These are phyloP conservation scores for Protonemura montana DNA, from an alignment of 2,888 invertebrate genomes.

Conservation along the genomic window DNA sequence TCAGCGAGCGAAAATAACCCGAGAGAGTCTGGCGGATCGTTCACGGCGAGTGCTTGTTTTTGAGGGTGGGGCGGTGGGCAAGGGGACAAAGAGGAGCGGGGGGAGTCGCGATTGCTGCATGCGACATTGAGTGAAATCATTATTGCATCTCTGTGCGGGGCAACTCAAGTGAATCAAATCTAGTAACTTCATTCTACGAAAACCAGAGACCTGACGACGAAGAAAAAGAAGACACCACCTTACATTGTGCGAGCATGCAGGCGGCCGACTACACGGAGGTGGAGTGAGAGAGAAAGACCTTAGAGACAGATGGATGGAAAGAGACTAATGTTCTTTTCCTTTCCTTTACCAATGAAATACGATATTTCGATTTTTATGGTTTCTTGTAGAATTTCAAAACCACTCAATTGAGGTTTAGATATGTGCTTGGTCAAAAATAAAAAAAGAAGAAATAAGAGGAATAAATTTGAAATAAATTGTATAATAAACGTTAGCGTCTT, in stretches of 20 bases:
- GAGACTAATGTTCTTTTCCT: constrained; percentile 12
- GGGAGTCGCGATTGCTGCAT: constrained; percentile 3
- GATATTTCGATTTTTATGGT: constrained; percentile 12
- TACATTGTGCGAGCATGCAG: not conserved
- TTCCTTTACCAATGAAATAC: not conserved
- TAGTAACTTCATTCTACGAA: constrained; percentile 5
- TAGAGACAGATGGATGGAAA: constrained; percentile 2
- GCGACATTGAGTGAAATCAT: constrained; percentile 12
- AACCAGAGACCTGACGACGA: not conserved
- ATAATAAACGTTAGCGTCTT: not conserved
- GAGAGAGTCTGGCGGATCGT: not conserved
- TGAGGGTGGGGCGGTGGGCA: not conserved
- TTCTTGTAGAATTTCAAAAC: constrained; percentile 12
- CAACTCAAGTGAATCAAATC: not conserved
- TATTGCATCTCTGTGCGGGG: constrained; percentile 5
- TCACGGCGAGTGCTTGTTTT: not conserved
- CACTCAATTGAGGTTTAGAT: constrained; percentile 12
- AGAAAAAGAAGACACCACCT: not conserved
- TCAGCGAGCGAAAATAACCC: not conserved
- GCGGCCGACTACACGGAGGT: not conserved
- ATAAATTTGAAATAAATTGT: not conserved
- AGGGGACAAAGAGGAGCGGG: not conserved
- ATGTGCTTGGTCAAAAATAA: not conserved
- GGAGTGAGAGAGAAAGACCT: not conserved
- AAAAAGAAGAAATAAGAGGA: not conserved